Evolutionary conservation across 2,888 invertebrate genomes (phyloP), one percentile per base, ranked within the genome.

Genomic region (Nomada lathburiana): DNA sequence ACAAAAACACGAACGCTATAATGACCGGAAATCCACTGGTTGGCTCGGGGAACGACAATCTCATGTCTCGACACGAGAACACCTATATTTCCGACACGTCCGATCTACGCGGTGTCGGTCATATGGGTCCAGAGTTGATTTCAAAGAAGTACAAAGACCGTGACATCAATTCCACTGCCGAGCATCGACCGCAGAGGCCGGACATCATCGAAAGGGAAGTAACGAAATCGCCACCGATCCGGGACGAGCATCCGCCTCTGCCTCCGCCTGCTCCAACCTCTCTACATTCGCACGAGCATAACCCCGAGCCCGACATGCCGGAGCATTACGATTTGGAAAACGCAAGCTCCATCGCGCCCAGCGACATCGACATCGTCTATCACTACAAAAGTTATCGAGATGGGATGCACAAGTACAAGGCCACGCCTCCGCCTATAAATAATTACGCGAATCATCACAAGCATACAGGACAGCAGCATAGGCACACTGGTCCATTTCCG

Each of bases 261-360:
- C 97, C 97, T 29, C 97, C 96, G 23, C 96, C 96, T 0, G 96
- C 96, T 20, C 97, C 96, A 90, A 96, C 96, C 83, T 96, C 96
- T 1, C 96, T 97, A 89, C 97, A 96, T 89, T 95, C 95, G 0
- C 96, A 96, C 70, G 97, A 97, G 80, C 97, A 97, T 89, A 96
- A 96, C 42, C 95, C 95, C 60, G 96, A 96, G 29, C 96, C 97
- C 70, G 97, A 98, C 90, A 94, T 98, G 89, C 98, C 98, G 0
- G 98, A 98, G 93, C 98, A 98, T 93, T 99, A 99, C 92, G 99
- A 99, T 93, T 95, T 99, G 82, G 99, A 99, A 94, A 99, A 99
- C 94, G 98, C 99, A 1, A 98, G 98, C 93, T 98, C 98, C 0
- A 99, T 99, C 88, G 99, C 99, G 0, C 99, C 99, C 0, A 98